Evolutionary conservation across 2,888 invertebrate species (phyloP).

Genomic region (Lucinisca nassula): DNA sequence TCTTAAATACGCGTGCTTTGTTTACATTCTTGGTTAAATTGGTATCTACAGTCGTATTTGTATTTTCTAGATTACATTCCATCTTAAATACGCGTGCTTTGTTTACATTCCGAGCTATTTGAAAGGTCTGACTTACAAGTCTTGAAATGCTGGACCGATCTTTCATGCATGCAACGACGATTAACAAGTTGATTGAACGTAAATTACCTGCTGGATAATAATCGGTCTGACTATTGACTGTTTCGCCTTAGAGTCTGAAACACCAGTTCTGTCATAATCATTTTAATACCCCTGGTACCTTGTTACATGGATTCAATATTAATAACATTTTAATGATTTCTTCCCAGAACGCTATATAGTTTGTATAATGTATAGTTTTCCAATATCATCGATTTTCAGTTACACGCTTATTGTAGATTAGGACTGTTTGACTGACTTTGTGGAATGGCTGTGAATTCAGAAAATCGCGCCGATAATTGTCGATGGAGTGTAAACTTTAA

Average conservation of each 20-base stretch:
- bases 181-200: too few relatives aligned
- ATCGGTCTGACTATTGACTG: neutral
- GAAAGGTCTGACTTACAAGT: too few relatives aligned
- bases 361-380: neutral
- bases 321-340: neutral
- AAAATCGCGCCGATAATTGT: neutral
- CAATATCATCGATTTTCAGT: conserved; percentile 1
- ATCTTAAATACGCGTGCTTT: too few relatives aligned
- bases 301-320: neutral
- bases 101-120: too few relatives aligned
- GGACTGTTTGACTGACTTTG: neutral
- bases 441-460: neutral
- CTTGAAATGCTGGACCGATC: too few relatives aligned
- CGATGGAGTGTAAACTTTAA: too few relatives aligned
- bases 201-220: too few relatives aligned
- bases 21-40: too few relatives aligned
- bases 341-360: neutral
- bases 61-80: too few relatives aligned
- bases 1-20: too few relatives aligned
- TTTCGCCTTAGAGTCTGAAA: neutral
- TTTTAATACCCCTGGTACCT: neutral
- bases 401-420: neutral
- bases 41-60: too few relatives aligned
- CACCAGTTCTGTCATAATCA: neutral
- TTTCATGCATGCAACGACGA: too few relatives aligned